Evolutionary conservation across 1,140 invertebrate species (phyloP), one percentile per base, ranked within the genome.

Genomic region (Marisa cornuarietis): DNA sequence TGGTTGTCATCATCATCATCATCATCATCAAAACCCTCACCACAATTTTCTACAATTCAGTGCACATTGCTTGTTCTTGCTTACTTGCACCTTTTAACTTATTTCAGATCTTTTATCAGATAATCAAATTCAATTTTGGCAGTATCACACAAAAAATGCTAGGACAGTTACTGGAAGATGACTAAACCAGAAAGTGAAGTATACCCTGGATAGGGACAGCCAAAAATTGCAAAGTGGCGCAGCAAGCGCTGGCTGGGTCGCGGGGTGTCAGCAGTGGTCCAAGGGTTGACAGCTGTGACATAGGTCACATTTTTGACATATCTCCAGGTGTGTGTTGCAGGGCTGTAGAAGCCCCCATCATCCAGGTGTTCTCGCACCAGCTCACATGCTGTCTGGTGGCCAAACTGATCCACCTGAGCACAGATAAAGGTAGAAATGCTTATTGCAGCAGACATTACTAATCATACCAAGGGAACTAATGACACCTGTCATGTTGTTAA

Each of bases 301-400:
- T 90, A 91, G 49, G 87, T 88, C 1, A 91, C 89, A 82, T 88
- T 90, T 79, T 90, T 90, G 22, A 90, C 86, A 63, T 91, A 90
- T 78, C 88, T 84, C 90, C 90, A 91, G 18, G 84, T 80, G 71
- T 90, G 86, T 8, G 76, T 87, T 63, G 84, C 80, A 69, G 87
- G 86, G 76, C 86, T 86, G 81, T 91, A 91, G 66, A 90, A 89
- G 3, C 90, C 89, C 65, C 90, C 88, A 69, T 90, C 89, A 81
- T 91, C 90, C 62, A 91, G 87, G 79, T 90, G 90, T 78, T 91
- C 89, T 66, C 90, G 79, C 13, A 91, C 82, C 69, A 91, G 83
- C 80, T 91, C 90, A 61, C 88, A 82, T 22, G 90, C 88, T 22
- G 90, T 88, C 85, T 91, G 90, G 75, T 89, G 82, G 16, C 88